phyloP scores from a whole-genome alignment of 2,888 invertebrate genomes.

The Leucozona laternaria region DNA sequence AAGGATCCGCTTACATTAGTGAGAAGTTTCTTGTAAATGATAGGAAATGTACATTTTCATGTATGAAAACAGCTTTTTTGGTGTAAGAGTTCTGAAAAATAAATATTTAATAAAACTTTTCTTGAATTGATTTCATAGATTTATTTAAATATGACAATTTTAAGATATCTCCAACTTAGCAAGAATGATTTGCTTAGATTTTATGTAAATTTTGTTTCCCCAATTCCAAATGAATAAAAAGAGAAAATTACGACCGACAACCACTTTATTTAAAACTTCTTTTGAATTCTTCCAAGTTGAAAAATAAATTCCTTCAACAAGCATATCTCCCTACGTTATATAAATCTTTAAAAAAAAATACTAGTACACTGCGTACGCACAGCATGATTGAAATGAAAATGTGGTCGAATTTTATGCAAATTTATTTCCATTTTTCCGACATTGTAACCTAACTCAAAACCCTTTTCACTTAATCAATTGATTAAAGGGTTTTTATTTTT shows the following conservation, averaged over 20 bases:
- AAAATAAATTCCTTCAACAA: not conserved
- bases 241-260: not conserved
- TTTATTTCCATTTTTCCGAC: conserved; percentile 17
- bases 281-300: not conserved
- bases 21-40: too few species aligned
- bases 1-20: too few species aligned
- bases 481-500: not conserved
- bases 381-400: not conserved
- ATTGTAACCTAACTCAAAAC: conserved; percentile 18
- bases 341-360: not conserved
- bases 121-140: too few species aligned
- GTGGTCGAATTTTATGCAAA: conserved; percentile 15
- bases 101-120: too few species aligned
- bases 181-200: not conserved
- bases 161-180: too few species aligned
- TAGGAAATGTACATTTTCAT: too few species aligned
- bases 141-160: too few species aligned
- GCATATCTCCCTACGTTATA: not conserved
- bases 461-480: conserved; percentile 30
- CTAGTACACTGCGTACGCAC: not conserved
- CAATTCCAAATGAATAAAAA: not conserved
- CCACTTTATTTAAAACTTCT: not conserved
- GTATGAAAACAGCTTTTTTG: too few species aligned
- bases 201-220: not conserved
- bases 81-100: too few species aligned